Conservation (phyloP, 2,113 vertebrate genomes). For the Paratilapia polleni region DNA sequence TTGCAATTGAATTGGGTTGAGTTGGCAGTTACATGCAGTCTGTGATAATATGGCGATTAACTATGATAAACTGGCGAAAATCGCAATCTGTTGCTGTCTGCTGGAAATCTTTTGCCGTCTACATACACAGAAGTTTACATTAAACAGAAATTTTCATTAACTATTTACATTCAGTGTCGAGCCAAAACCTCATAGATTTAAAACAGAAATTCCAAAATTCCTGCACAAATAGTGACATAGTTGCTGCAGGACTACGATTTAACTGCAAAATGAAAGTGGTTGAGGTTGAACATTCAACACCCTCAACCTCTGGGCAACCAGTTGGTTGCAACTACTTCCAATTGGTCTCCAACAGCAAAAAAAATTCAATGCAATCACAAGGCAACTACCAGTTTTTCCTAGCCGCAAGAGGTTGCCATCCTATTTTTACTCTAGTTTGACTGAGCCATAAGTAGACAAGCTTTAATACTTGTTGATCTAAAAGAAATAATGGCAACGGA, state of each 20-base stretch:
- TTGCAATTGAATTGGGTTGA: background rate
- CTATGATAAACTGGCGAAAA: background rate
- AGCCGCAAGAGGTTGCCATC: too few relatives aligned
- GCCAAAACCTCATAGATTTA: background rate
- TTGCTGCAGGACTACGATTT: accelerated
- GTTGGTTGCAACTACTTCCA: background rate
- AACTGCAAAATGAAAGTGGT: background rate
- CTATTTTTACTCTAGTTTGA: accelerated
- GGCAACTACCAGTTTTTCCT: too few relatives aligned
- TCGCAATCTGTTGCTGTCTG: background rate
- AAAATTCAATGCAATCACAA: too few relatives aligned
- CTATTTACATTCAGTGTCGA: background rate
- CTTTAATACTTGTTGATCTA: background rate
- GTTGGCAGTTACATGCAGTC: background rate
- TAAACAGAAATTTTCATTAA: too few relatives aligned
- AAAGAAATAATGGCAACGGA: background rate
- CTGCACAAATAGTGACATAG: background rate
- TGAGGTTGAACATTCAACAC: too few relatives aligned
- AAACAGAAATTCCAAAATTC: background rate
- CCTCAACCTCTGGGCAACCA: background rate
- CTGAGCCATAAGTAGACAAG: background rate
- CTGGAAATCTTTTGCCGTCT: background rate
- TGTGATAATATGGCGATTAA: background rate
- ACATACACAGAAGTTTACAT: background rate
- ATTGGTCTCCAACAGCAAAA: too few relatives aligned